phyloP scores from a whole-genome alignment of 2,113 vertebrate species.

The Dipodomys merriami region DNA sequence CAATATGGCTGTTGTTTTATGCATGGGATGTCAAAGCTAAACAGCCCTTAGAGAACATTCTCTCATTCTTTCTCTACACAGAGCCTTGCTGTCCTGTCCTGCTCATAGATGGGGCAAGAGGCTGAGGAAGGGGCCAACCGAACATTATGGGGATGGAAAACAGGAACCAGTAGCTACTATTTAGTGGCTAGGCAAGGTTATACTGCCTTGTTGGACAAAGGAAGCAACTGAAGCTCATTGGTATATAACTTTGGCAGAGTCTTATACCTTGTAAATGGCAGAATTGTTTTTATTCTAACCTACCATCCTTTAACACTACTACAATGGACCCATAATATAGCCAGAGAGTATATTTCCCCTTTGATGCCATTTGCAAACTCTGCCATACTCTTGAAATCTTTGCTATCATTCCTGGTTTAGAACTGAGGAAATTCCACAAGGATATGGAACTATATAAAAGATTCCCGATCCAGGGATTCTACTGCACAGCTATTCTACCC shows the following conservation, averaged over 20 bases:
- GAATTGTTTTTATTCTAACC: background rate
- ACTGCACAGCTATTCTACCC: background rate
- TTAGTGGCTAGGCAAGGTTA: slow-evolving; percentile 15
- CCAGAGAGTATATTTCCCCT: background rate
- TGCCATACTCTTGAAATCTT: background rate
- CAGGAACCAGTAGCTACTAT: background rate
- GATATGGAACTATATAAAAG: background rate
- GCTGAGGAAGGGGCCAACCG: background rate
- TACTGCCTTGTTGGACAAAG: background rate
- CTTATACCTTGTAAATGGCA: background rate
- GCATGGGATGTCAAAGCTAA: slow-evolving; percentile 81
- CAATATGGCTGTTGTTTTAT: slow-evolving; percentile 86
- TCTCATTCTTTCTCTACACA: slow-evolving; percentile 59
- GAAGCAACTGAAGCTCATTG: background rate
- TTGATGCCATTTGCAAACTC: background rate
- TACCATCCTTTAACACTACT: background rate
- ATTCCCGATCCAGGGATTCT: background rate
- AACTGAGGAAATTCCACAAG: background rate
- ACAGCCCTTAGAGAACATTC: slow-evolving; percentile 72
- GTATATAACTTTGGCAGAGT: background rate
- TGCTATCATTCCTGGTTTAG: background rate
- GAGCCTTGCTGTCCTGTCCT: slow-evolving; percentile 51
- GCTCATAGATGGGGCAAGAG: slow-evolving; percentile 59
- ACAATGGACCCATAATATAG: background rate
- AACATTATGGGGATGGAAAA: background rate